These are phyloP conservation scores for Volucella inanis DNA, from an alignment of 2,888 invertebrate genomes.

Conservation along the genomic window DNA sequence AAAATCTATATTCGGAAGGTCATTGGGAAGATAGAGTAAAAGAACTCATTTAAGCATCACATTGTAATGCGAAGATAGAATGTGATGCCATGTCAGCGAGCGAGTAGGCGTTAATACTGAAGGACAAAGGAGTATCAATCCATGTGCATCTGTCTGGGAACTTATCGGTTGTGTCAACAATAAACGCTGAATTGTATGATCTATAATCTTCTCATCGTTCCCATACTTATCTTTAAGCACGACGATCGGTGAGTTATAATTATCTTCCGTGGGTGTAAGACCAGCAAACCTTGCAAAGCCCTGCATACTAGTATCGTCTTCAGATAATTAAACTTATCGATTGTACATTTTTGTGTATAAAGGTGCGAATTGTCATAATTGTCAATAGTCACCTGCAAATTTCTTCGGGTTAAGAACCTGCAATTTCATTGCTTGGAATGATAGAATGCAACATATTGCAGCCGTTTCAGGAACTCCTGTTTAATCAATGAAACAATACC, in stretches of 20 bases:
- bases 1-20: neutral
- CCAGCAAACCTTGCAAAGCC: neutral
- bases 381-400: neutral
- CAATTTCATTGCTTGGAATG: too few relatives aligned
- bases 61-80: neutral
- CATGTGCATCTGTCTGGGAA: neutral
- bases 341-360: neutral
- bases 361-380: too few relatives aligned
- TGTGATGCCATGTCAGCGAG: neutral
- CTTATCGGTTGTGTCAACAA: neutral
- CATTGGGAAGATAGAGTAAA: neutral
- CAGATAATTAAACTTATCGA: slow-evolving; percentile 3
- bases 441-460: too few relatives aligned
- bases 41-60: slow-evolving; percentile 4
- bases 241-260: neutral
- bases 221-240: neutral
- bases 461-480: too few relatives aligned
- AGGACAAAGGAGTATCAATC: neutral
- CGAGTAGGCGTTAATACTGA: slow-evolving; percentile 1
- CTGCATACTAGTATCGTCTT: neutral
- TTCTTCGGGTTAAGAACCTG: neutral
- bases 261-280: neutral
- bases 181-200: slow-evolving; percentile 6
- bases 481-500: too few relatives aligned
- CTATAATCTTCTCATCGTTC: neutral